Evolutionary conservation across 2,888 invertebrate species (phyloP).

Genomic region (Agrochola macilenta): DNA sequence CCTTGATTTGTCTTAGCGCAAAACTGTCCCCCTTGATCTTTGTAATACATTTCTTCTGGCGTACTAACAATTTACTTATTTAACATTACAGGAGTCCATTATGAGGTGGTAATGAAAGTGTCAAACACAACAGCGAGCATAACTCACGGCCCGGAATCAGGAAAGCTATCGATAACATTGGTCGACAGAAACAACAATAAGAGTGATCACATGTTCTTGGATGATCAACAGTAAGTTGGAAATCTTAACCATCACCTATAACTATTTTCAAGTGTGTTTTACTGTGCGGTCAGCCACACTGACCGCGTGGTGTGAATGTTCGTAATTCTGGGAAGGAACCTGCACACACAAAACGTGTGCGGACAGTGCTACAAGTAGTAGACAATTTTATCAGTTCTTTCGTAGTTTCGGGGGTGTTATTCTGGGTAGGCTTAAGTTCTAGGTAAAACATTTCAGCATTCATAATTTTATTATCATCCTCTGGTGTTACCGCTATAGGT

Average conservation of each 20-base stretch:
- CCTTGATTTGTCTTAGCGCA: background rate
- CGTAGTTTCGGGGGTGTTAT: background rate
- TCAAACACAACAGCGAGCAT: constrained; percentile 93
- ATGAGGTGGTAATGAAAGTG: constrained; percentile 93
- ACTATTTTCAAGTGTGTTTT: background rate
- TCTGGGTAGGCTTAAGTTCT: background rate
- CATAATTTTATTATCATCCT: background rate
- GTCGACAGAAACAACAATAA: constrained; percentile 91
- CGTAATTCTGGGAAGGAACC: background rate
- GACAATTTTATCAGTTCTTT: background rate
- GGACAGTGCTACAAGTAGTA: background rate
- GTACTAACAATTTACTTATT: background rate
- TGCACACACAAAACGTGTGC: background rate
- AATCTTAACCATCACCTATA: background rate
- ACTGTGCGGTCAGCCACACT: background rate
- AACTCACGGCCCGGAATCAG: constrained; percentile 94
- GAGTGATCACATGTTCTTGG: constrained; percentile 91
- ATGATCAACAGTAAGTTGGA: constrained; percentile 85
- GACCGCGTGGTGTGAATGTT: background rate
- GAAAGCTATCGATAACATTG: constrained; percentile 92
- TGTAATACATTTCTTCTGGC: background rate
- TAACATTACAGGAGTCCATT: constrained; percentile 93
- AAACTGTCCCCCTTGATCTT: background rate
- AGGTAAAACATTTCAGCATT: background rate
- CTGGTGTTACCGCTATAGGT: background rate